phyloP scores from a whole-genome alignment of 2,888 invertebrate genomes.

The Lepidonotus clava region DNA sequence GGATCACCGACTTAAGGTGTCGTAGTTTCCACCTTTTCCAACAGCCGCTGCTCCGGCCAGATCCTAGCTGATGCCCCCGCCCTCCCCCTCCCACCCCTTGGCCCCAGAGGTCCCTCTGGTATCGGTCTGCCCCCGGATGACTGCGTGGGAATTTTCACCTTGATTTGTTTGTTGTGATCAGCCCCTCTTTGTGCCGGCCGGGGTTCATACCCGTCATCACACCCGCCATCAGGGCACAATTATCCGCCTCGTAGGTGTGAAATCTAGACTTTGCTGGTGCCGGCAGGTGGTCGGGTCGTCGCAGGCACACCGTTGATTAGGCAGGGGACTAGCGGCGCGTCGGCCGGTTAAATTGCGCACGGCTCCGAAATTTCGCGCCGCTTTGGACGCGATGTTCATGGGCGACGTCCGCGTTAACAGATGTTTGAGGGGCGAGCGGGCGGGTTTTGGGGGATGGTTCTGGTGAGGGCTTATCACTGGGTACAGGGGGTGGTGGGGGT shows the following conservation, averaged over 20 bases:
- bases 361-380: conserved; percentile 28
- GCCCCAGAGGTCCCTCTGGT: too few species aligned
- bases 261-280: conserved; percentile 25
- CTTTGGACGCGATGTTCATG: conserved; percentile 29
- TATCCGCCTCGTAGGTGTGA: conserved; percentile 34
- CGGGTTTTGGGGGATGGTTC: too few species aligned
- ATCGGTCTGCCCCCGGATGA: background rate
- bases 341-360: conserved; percentile 21
- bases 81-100: too few species aligned
- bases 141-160: conserved; percentile 11
- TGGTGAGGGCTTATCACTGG: background rate
- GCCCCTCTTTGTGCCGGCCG: background rate
- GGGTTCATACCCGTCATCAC: background rate
- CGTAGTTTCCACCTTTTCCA: too few species aligned
- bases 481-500: background rate
- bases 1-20: too few species aligned
- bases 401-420: background rate
- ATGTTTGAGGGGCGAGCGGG: too few species aligned
- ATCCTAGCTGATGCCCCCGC: too few species aligned
- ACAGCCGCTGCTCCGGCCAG: too few species aligned
- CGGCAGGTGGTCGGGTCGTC: conserved; percentile 6
- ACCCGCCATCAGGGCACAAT: background rate
- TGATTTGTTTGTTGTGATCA: conserved; percentile 45
- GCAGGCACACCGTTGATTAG: background rate
- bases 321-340: background rate